A percentile compares a stretch with the other conserved stretches of the same genome.
Evolutionary conservation across 1,140 invertebrate species (phyloP).

Genomic region (Caenorhabditis briggsae): DNA sequence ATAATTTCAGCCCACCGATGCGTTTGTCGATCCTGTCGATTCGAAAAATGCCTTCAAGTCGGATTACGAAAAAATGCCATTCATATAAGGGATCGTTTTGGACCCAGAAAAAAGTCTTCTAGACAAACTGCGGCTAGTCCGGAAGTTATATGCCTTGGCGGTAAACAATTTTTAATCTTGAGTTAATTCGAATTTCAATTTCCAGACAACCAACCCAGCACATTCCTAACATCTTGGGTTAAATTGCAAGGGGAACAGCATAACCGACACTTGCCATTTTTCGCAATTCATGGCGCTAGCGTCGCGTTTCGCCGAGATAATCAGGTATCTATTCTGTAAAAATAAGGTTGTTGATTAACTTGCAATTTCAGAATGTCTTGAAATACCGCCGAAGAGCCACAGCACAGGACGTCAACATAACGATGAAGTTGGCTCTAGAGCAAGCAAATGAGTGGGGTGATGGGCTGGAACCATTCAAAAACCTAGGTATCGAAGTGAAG

Average conservation of each 20-base stretch:
- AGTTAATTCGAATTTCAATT: background rate
- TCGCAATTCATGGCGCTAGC: too few species aligned
- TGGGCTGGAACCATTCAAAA: constrained; percentile 44
- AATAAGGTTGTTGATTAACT: background rate
- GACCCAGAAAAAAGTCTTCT: background rate
- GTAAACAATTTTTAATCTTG: background rate
- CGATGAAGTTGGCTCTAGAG: background rate
- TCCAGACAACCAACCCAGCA: background rate
- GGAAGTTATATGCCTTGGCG: background rate
- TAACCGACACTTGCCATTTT: too few species aligned
- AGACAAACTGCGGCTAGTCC: background rate
- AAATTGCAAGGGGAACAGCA: background rate
- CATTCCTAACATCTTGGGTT: background rate
- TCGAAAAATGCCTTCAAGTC: background rate
- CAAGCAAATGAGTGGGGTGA: background rate
- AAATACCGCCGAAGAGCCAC: background rate
- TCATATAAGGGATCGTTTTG: background rate
- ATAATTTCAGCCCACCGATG: background rate
- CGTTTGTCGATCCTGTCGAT: background rate
- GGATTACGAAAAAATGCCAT: background rate
- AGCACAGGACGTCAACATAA: background rate
- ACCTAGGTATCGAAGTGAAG: constrained; percentile 3
- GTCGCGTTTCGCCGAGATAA: background rate
- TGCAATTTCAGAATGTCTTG: background rate
- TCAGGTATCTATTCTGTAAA: background rate